Percentiles rank a stretch among this genome's conserved stretches.
phyloP scores from a whole-genome alignment of 2,113 vertebrate genomes.

The Mesitornis unicolor region DNA sequence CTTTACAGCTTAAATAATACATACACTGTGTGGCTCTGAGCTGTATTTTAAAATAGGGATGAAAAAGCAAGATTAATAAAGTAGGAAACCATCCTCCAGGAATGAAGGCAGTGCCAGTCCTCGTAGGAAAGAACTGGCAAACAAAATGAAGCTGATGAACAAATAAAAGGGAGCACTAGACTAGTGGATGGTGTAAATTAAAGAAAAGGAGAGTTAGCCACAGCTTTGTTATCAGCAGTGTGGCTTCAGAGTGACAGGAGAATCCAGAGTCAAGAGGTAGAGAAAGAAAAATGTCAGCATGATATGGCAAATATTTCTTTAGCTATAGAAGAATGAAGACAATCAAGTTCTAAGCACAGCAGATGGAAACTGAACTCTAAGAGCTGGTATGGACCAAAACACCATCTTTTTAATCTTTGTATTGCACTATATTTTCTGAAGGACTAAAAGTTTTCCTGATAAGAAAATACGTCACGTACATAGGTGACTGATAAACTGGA shows the following conservation, averaged over 20 bases:
- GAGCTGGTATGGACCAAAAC: neutral
- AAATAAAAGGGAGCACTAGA: neutral
- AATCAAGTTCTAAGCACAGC: neutral
- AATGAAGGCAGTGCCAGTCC: neutral
- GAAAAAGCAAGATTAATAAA: neutral
- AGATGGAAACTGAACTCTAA: neutral
- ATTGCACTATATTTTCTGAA: neutral
- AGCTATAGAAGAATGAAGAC: neutral
- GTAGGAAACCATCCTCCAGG: neutral
- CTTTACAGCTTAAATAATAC: neutral
- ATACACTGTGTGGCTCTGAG: neutral
- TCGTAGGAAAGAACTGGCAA: neutral
- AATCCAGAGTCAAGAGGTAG: neutral
- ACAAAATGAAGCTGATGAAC: neutral
- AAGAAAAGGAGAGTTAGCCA: neutral
- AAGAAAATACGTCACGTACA: neutral
- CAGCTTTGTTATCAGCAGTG: neutral
- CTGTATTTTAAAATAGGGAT: neutral
- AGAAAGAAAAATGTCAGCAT: neutral
- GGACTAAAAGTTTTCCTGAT: neutral
- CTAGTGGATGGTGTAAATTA: neutral
- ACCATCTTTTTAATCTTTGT: neutral
- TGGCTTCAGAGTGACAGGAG: neutral
- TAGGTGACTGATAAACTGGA: neutral
- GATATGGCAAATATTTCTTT: neutral